Percentiles rank a stretch among this genome's conserved stretches.
These are phyloP conservation scores for Agrilus planipennis DNA, from an alignment of 1,140 invertebrate genomes.

Conservation along the genomic window DNA sequence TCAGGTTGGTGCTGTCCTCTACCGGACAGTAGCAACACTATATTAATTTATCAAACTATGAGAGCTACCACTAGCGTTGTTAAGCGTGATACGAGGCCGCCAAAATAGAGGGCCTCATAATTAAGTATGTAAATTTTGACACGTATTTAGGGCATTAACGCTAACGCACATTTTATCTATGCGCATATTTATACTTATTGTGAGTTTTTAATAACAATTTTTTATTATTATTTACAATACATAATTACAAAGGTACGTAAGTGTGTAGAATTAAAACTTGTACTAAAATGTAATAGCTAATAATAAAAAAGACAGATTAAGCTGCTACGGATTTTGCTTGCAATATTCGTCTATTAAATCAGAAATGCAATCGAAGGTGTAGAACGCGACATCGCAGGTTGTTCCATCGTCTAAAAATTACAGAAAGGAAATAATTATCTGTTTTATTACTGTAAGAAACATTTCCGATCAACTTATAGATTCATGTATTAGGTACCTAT, in stretches of 20 bases:
- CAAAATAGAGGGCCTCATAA: neutral
- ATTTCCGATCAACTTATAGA: no score
- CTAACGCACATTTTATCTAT: no score
- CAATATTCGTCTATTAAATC: slow-evolving; percentile 57
- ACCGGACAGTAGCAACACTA: neutral
- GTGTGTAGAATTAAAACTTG: no score
- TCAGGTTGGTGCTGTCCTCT: neutral
- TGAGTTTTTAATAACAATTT: no score
- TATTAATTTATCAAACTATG: neutral
- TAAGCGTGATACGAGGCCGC: neutral
- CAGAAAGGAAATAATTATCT: slow-evolving; percentile 10
- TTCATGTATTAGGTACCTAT: neutral
- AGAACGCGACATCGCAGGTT: slow-evolving; percentile 57
- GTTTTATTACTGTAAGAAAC: no score
- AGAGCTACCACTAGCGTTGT: neutral
- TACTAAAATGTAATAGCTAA: no score
- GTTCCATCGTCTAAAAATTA: slow-evolving; percentile 46
- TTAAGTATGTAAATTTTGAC: neutral
- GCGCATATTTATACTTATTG: no score
- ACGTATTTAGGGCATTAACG: no score
- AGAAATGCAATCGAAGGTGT: slow-evolving; percentile 62
- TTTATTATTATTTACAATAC: no score
- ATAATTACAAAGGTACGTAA: no score
- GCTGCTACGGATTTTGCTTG: slow-evolving; percentile 30
- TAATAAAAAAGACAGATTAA: no score